phyloP scores from a whole-genome alignment of 1,140 invertebrate species.

The Panagrolaimus sp. region DNA sequence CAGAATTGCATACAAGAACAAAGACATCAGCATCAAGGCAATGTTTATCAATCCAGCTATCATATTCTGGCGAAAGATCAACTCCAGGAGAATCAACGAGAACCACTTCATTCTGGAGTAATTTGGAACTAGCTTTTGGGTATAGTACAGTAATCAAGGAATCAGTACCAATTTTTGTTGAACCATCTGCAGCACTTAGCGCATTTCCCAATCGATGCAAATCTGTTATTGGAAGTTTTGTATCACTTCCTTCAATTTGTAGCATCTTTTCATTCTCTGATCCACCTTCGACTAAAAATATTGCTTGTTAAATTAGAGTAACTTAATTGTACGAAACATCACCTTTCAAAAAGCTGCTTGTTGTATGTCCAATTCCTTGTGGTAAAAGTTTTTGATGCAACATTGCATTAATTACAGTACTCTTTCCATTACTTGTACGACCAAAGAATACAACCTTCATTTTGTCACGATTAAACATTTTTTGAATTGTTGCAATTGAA shows the following conservation, averaged over 20 bases:
- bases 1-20: conserved; percentile 94
- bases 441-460: conserved; percentile 95
- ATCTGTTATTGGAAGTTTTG: conserved; percentile 60
- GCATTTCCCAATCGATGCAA: conserved; percentile 68
- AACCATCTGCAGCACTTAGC: conserved; percentile 40
- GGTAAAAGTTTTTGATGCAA: conserved; percentile 91
- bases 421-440: conserved; percentile 96
- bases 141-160: conserved; percentile 84
- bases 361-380: conserved; percentile 96
- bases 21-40: conserved; percentile 99
- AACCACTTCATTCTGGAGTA: conserved; percentile 92
- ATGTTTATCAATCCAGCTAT: conserved; percentile 98
- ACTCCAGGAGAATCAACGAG: conserved; percentile 89
- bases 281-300: conserved; percentile 42
- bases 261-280: conserved; percentile 43
- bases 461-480: conserved; percentile 89
- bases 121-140: conserved; percentile 87
- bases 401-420: conserved; percentile 98
- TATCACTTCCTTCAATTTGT: conserved; percentile 44
- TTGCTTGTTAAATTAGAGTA: conserved; percentile 17
- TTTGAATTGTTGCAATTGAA: conserved; percentile 85
- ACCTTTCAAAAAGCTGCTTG: conserved; percentile 96
- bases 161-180: conserved; percentile 64
- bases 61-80: conserved; percentile 92
- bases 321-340: conserved; percentile 64